Evolutionary conservation across 1,140 invertebrate genomes (phyloP).

Genomic region (Anastrepha ludens): DNA sequence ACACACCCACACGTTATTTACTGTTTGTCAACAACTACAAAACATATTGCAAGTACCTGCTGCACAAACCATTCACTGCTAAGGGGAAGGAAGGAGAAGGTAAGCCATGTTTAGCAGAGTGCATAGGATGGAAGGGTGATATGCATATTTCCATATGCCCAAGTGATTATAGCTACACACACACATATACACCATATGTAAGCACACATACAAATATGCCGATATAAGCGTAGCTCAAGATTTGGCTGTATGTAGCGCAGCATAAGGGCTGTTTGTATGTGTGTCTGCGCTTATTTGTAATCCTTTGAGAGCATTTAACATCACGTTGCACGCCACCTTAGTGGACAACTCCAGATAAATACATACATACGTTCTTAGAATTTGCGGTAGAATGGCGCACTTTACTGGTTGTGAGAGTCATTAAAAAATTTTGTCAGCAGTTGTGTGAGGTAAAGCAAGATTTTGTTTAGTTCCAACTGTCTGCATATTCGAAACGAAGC

Average conservation of each 20-base stretch:
- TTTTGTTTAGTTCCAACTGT: too few relatives aligned
- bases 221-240: too few relatives aligned
- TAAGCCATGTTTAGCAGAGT: neutral
- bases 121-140: neutral
- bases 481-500: too few relatives aligned
- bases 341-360: too few relatives aligned
- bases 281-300: neutral
- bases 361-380: neutral
- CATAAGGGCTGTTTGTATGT: neutral
- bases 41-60: conserved; percentile 37
- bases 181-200: neutral
- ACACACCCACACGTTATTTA: conserved; percentile 19
- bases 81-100: neutral
- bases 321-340: neutral
- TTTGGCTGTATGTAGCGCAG: neutral
- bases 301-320: neutral
- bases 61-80: neutral
- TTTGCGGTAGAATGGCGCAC: too few relatives aligned
- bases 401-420: too few relatives aligned
- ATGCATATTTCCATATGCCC: neutral
- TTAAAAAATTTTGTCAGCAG: too few relatives aligned
- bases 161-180: neutral
- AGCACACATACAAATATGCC: neutral
- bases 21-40: conserved; percentile 17
- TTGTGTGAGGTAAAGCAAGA: too few relatives aligned